Evolutionary conservation across 2,113 vertebrate species (phyloP).

Genomic region (Aix galericulata): DNA sequence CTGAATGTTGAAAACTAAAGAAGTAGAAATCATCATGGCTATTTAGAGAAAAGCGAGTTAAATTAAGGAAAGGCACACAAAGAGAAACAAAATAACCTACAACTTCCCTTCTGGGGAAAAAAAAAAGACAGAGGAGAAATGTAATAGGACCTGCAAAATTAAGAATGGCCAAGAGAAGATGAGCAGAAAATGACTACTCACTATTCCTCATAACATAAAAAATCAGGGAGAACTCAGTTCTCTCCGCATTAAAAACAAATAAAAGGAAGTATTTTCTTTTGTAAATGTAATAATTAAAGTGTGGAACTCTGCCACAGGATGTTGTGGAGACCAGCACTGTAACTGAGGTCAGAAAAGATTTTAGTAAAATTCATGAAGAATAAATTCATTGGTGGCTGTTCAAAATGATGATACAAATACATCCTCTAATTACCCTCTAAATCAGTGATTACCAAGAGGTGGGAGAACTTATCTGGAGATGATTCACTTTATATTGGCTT

Average conservation of each 20-base stretch:
- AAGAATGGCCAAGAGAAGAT: constrained; percentile 17
- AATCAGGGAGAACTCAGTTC: not conserved
- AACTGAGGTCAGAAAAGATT: constrained; percentile 25
- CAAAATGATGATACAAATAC: not conserved
- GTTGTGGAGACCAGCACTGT: not conserved
- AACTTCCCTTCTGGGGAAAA: not conserved
- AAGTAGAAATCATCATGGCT: not conserved
- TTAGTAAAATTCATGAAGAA: not conserved
- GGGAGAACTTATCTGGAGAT: not conserved
- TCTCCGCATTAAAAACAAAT: not conserved
- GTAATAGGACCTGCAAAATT: not conserved
- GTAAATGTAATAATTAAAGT: not conserved
- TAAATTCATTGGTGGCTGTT: not conserved
- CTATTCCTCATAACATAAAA: constrained; percentile 8
- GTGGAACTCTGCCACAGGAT: constrained; percentile 24
- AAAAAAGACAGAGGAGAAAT: not conserved
- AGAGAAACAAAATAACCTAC: not conserved
- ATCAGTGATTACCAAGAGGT: not conserved
- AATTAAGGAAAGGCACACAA: not conserved
- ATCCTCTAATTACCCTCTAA: not conserved
- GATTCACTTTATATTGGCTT: not conserved
- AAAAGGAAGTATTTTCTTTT: constrained; percentile 37
- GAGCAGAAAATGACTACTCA: constrained; percentile 20
- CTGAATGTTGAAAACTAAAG: not conserved
- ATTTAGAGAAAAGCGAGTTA: not conserved